Evolutionary conservation across 2,888 invertebrate genomes (phyloP).

Genomic region (Hoplodrina ambigua): DNA sequence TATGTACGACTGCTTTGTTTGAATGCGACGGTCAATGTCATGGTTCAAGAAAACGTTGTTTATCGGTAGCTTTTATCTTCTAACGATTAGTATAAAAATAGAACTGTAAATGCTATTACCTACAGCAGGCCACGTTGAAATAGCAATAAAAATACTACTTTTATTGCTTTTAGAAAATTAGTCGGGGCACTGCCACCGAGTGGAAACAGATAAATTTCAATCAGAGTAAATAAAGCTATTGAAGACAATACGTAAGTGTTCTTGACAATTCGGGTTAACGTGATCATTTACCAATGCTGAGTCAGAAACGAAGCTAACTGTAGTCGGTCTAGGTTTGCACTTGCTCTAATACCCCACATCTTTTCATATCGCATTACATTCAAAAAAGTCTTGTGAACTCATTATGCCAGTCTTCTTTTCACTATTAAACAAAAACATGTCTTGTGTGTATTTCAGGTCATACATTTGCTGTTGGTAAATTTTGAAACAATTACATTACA

Average conservation of each 20-base stretch:
- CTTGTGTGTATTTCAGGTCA: constrained; percentile 61
- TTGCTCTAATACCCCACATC: constrained; percentile 86
- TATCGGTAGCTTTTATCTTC: background rate
- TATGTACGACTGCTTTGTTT: constrained; percentile 65
- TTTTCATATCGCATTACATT: constrained; percentile 81
- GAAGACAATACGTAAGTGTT: constrained; percentile 72
- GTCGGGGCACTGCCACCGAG: background rate
- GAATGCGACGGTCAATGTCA: constrained; percentile 34
- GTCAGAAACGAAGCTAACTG: constrained; percentile 81
- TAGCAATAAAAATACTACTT: background rate
- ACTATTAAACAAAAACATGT: constrained; percentile 66
- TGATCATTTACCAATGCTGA: constrained; percentile 80
- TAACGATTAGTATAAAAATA: constrained; percentile 5
- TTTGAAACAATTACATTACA: constrained; percentile 57
- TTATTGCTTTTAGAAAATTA: constrained; percentile 49
- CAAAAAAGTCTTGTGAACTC: constrained; percentile 77
- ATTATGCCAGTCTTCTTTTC: constrained; percentile 73
- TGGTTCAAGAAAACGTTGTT: constrained; percentile 29
- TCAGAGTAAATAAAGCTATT: constrained; percentile 72
- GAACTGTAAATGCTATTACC: constrained; percentile 24
- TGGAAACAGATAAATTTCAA: constrained; percentile 65
- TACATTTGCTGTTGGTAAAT: constrained; percentile 47
- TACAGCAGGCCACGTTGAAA: constrained; percentile 32
- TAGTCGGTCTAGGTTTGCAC: constrained; percentile 78
- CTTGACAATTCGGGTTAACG: constrained; percentile 79